Conservation (phyloP, 2,888 invertebrate species). For the Carterocephalus palaemon region DNA sequence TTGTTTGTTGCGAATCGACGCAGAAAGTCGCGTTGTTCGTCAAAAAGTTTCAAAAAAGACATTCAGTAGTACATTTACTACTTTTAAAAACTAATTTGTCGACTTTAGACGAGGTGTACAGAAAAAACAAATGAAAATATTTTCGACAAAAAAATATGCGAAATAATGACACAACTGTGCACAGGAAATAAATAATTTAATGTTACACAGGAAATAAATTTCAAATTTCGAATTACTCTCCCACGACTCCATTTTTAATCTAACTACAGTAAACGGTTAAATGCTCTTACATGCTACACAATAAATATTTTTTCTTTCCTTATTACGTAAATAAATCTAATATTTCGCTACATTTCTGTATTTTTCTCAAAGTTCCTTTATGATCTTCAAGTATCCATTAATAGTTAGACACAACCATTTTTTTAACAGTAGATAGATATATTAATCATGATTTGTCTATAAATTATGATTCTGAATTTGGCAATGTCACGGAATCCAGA, state of each 20-base stretch:
- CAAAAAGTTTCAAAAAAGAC: constrained; percentile 75
- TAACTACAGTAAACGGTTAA: constrained; percentile 72
- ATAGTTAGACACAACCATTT: constrained; percentile 74
- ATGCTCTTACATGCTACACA: constrained; percentile 64
- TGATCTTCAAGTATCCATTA: constrained; percentile 61
- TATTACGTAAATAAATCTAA: constrained; percentile 73
- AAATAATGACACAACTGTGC: constrained; percentile 1
- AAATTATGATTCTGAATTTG: constrained; percentile 61
- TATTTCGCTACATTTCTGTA: constrained; percentile 61
- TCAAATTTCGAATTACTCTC: constrained; percentile 16
- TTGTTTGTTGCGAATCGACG: constrained; percentile 45
- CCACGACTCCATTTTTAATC: constrained; percentile 30
- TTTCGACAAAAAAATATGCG: constrained; percentile 4
- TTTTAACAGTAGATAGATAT: constrained; percentile 65
- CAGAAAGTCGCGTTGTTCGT: constrained; percentile 37
- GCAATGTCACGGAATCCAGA: constrained; percentile 53
- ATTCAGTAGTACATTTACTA: constrained; percentile 37
- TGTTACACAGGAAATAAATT: no score
- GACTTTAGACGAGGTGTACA: constrained; percentile 10
- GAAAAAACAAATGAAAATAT: neutral
- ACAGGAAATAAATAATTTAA: no score
- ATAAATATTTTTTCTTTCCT: constrained; percentile 78
- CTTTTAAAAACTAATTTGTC: constrained; percentile 24
- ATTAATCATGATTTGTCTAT: constrained; percentile 41
- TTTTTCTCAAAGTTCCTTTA: constrained; percentile 52